Evolutionary conservation across 92 coral and sea anemone genomes (phyloP).

Genomic region (Hydrozoanthus gracilis): DNA sequence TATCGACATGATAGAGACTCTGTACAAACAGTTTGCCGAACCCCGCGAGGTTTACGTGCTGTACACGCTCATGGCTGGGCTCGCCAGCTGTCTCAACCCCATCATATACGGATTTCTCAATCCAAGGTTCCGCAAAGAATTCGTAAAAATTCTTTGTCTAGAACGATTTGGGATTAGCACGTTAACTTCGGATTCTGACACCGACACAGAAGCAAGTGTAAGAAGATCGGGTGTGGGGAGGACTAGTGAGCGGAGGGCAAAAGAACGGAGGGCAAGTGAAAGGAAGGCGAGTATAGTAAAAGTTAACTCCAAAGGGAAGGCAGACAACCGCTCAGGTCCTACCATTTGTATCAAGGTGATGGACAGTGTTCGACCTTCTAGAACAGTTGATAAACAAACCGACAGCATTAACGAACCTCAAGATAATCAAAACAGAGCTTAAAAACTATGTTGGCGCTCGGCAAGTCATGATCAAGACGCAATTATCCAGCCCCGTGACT

Average conservation of each 20-base stretch:
- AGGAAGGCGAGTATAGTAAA: background rate
- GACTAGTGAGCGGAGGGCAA: background rate
- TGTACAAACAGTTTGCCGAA: conserved; percentile 24
- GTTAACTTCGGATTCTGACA: background rate
- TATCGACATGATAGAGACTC: conserved; percentile 30
- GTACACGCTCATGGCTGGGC: conserved; percentile 15
- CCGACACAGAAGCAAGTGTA: background rate
- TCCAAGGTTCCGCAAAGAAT: conserved; percentile 42
- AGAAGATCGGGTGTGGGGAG: background rate
- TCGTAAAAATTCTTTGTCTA: conserved; percentile 15
- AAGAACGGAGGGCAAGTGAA: background rate
- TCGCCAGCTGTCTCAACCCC: conserved; percentile 36
- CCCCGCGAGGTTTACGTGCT: conserved; percentile 34
- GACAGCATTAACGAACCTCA: background rate
- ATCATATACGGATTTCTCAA: conserved; percentile 27
- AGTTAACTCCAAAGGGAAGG: background rate
- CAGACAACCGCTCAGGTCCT: background rate
- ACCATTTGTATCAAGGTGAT: background rate
- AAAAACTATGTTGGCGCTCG: background rate
- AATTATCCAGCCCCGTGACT: background rate
- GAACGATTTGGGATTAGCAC: background rate
- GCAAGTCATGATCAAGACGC: background rate
- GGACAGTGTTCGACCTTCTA: background rate
- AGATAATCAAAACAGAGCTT: background rate
- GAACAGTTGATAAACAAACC: background rate